Conservation (phyloP, 2,113 vertebrate species). For the Carlito syrichta region DNA sequence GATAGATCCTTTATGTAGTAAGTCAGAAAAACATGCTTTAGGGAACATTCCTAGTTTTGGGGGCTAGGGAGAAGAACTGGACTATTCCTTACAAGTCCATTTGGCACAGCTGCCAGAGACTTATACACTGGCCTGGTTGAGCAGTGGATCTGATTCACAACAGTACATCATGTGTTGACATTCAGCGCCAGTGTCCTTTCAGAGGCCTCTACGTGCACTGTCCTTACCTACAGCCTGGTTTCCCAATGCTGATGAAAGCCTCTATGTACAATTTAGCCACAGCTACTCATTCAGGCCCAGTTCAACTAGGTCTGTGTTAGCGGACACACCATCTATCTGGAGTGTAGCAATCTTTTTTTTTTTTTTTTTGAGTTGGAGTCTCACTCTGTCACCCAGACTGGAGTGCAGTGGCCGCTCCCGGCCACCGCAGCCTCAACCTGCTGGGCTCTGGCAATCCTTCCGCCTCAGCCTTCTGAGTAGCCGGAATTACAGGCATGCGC, state of each 20-base stretch:
- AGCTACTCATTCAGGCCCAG: background rate
- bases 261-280: background rate
- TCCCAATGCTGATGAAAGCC: background rate
- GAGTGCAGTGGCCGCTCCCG: no score
- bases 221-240: background rate
- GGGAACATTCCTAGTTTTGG: background rate
- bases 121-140: background rate
- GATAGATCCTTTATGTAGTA: background rate
- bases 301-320: background rate
- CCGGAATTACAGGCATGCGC: no score
- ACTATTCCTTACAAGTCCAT: background rate
- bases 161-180: background rate
- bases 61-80: background rate
- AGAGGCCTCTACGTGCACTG: background rate
- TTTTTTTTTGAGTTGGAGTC: no score
- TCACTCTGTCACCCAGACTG: no score
- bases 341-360: background rate
- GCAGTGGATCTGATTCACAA: background rate
- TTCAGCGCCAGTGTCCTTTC: background rate
- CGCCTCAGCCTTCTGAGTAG: no score
- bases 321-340: background rate
- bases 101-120: background rate
- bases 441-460: no score
- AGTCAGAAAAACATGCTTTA: background rate
- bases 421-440: no score